Conservation (phyloP, 2,113 vertebrate genomes). For the Triplophysa siluroides region DNA sequence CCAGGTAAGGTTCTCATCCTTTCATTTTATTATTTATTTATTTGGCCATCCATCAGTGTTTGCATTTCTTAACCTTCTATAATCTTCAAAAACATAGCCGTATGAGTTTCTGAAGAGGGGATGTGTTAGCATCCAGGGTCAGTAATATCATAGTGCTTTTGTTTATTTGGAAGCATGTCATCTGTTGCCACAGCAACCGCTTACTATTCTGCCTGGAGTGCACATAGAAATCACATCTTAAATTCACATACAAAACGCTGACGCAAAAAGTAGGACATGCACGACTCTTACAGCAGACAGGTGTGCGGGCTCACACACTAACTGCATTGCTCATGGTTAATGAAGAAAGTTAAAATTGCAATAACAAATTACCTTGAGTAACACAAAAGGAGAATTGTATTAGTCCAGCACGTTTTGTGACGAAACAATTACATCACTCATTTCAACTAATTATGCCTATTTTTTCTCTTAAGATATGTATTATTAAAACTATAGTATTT, state of each 20-base stretch:
- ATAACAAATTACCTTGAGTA: too few species aligned
- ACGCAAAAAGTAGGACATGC: slow-evolving; percentile 21
- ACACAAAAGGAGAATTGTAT: too few species aligned
- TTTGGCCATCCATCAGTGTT: slow-evolving; percentile 31
- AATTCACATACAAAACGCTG: slow-evolving; percentile 14
- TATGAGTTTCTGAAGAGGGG: not conserved
- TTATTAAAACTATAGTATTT: too few species aligned
- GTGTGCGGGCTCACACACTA: not conserved
- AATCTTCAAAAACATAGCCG: slow-evolving; percentile 22
- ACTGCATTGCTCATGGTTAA: not conserved
- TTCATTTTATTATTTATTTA: slow-evolving; percentile 19
- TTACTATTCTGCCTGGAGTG: slow-evolving; percentile 10
- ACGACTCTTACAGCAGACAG: not conserved
- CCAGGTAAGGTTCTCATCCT: slow-evolving; percentile 48
- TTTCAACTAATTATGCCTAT: too few species aligned
- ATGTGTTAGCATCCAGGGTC: not conserved
- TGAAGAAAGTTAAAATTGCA: not conserved
- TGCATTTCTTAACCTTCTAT: slow-evolving; percentile 36
- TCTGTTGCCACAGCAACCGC: slow-evolving; percentile 28
- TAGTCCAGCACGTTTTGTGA: too few species aligned
- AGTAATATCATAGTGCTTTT: slow-evolving; percentile 1
- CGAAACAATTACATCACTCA: too few species aligned
- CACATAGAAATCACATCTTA: slow-evolving; percentile 22
- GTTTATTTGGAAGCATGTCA: slow-evolving; percentile 28
- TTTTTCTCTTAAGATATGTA: too few species aligned